phyloP scores from a whole-genome alignment of 2,113 vertebrate species.

The Bagarius yarrelli region DNA sequence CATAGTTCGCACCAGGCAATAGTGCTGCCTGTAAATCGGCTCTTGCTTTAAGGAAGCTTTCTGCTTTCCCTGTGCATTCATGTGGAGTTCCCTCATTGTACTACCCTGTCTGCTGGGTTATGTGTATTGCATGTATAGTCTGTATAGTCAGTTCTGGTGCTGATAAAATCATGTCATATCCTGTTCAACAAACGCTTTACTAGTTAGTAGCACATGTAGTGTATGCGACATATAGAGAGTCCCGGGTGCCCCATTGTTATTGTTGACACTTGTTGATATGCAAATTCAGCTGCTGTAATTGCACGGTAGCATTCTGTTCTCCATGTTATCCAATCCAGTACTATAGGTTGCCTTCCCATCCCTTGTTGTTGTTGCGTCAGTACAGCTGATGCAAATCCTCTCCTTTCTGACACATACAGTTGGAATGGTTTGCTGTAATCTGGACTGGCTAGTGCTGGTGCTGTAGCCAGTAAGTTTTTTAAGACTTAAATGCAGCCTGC shows the following conservation, averaged over 20 bases:
- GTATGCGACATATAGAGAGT: neutral
- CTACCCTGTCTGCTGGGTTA: neutral
- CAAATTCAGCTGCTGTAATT: slow-evolving; percentile 20
- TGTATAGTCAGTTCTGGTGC: neutral
- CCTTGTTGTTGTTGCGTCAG: neutral
- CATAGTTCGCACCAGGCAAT: neutral
- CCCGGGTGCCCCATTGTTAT: neutral
- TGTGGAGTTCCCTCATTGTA: no score
- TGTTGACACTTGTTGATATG: slow-evolving; percentile 62
- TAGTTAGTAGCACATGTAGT: neutral
- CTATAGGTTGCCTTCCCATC: neutral
- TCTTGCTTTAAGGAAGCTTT: neutral
- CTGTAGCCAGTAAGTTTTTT: neutral
- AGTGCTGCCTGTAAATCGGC: neutral
- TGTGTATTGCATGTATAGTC: neutral
- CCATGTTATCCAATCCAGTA: neutral
- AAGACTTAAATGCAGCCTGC: neutral
- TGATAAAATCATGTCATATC: neutral
- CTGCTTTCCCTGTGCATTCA: neutral
- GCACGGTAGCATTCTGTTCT: neutral
- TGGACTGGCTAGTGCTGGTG: neutral
- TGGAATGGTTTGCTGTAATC: neutral
- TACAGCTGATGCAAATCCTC: neutral
- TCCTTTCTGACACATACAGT: neutral
- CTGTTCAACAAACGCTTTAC: neutral